Percentiles rank a stretch among this genome's conserved stretches.
phyloP scores from a whole-genome alignment of 1,140 invertebrate genomes.

The Bombus waltoni region DNA sequence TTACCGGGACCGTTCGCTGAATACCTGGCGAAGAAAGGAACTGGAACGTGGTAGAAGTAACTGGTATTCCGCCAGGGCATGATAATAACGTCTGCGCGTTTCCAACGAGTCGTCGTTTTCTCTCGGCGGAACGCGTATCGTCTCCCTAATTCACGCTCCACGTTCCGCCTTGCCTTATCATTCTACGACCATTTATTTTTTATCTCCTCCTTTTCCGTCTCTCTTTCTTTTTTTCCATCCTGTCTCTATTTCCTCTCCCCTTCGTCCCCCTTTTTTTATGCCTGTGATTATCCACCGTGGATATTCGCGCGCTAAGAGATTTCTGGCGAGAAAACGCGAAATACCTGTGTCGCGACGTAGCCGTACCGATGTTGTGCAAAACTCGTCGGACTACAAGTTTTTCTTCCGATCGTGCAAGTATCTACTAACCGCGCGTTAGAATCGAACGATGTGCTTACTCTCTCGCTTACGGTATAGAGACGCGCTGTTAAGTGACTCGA shows the following conservation, averaged over 20 bases:
- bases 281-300: neutral
- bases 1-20: constrained; percentile 55
- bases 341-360: neutral
- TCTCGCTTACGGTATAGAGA: neutral
- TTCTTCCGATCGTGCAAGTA: neutral
- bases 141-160: neutral
- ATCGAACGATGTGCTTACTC: neutral
- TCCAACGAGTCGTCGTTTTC: constrained; percentile 25
- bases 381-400: neutral
- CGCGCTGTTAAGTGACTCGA: neutral
- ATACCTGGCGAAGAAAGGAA: constrained; percentile 54
- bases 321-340: neutral
- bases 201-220: neutral
- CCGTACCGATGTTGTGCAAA: neutral
- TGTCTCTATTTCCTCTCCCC: neutral
- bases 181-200: neutral
- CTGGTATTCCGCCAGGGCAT: constrained; percentile 10
- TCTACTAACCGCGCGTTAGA: neutral
- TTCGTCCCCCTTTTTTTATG: neutral
- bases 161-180: neutral
- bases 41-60: constrained; percentile 36
- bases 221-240: neutral
- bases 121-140: neutral
- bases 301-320: neutral
- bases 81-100: constrained; percentile 26